phyloP scores from a whole-genome alignment of 2,113 vertebrate species.

The Ciconia maguari region DNA sequence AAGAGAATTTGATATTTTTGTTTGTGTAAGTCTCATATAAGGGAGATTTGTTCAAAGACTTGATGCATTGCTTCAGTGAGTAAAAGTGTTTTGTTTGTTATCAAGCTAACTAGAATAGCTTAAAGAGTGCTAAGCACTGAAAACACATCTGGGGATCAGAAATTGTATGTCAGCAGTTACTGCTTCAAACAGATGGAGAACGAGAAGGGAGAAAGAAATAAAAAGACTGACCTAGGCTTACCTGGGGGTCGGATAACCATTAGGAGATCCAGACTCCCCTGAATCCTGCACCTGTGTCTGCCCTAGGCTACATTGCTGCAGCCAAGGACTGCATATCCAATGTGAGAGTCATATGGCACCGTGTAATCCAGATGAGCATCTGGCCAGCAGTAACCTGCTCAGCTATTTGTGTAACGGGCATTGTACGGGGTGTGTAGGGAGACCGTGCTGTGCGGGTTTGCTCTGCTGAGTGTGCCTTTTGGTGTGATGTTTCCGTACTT shows the following conservation, averaged over 20 bases:
- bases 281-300: background rate
- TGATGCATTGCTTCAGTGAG: background rate
- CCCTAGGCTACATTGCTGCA: background rate
- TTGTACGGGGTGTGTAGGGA: accelerated
- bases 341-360: accelerated
- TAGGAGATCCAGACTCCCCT: background rate
- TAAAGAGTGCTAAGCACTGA: background rate
- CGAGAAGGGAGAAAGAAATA: background rate
- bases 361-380: accelerated
- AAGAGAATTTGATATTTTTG: background rate
- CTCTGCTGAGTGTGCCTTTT: background rate
- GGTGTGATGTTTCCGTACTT: background rate
- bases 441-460: accelerated
- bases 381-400: background rate
- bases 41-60: background rate
- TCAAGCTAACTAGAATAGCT: background rate
- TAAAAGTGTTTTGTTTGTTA: background rate
- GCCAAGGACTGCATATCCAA: background rate
- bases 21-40: background rate
- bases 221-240: background rate
- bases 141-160: background rate
- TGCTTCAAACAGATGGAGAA: background rate
- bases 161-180: background rate
- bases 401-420: background rate
- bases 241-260: background rate